Conservation (phyloP, 2,113 vertebrate genomes). For the Passer domesticus region DNA sequence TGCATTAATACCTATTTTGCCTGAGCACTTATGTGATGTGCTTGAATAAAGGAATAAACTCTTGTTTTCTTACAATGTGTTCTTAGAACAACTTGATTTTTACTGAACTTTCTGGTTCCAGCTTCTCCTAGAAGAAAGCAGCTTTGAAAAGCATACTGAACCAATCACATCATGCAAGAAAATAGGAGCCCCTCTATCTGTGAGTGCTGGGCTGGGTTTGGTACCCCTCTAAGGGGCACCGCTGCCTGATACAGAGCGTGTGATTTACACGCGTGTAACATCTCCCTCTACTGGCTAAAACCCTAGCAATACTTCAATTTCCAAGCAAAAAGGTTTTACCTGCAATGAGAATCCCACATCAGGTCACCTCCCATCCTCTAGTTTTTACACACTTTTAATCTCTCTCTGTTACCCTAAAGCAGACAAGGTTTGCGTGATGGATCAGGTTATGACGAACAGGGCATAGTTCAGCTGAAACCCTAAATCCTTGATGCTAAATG, state of each 20-base stretch:
- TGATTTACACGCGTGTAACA: background rate
- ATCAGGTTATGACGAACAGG: background rate
- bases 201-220: background rate
- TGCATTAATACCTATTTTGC: background rate
- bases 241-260: background rate
- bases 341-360: background rate
- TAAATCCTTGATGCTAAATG: background rate
- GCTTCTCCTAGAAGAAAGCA: background rate
- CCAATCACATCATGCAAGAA: background rate
- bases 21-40: background rate
- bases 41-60: background rate
- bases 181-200: background rate
- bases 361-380: background rate
- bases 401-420: background rate
- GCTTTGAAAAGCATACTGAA: background rate
- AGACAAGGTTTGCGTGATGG: background rate
- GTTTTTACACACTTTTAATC: background rate
- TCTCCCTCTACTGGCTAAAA: slow-evolving; percentile 51
- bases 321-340: background rate
- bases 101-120: background rate
- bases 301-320: background rate
- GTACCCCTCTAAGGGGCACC: background rate
- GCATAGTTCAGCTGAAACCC: background rate
- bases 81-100: background rate
- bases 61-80: background rate